Base-by-base conservation (phyloP, 1,140 invertebrate species). In the Megalopta genalis region DNA sequence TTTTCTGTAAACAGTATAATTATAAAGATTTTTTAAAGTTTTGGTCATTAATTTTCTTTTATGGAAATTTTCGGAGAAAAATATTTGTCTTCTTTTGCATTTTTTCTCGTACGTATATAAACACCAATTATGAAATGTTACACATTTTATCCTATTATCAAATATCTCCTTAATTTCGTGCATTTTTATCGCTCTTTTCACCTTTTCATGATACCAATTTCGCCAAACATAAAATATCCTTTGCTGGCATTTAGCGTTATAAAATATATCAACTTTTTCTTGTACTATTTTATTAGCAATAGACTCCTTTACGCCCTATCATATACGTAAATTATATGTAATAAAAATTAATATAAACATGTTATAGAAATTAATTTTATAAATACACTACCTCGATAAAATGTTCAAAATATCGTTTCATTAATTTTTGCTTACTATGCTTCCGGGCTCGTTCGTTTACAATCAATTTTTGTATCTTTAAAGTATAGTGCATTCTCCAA, bases 381-480 rank as follows among this genome's bases (percentile, higher is more conserved):
- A 52, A 57, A 71, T 64, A 63, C 27, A 16, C 12, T 77, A 77
- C 76, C 68, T n/a, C 21, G 10, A 77, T 27, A 25, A 77, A 77
- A 16, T 16, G 23, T 16, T 32, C 14, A 37, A 77, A 64, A 71
- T 77, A 77, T 23, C 25, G 42, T 21, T 54, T 71, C 23, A 77
- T 42, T 21, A 77, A 71, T 42, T 64, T 77, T 14, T 16, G 71
- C 21, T 23, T 54, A 14, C 9, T 42, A 21, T 77, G 54, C 14
- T 25, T 4, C 7, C 10, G 37, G n/a, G 54, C 9, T 54, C 37
- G 32, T 14, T 63, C 10, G n/a, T 63, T 32, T 32, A n/a, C 10
- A n/a, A n/a, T 46, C 16, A 42, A 54, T 25, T 77, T 77, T 14
- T 77, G 16, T 27, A 54, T 5, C 57, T 77, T 77, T 18, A 12